These are phyloP conservation scores for Polyergus mexicanus DNA, from an alignment of 1,140 invertebrate genomes.

Conservation along the genomic window DNA sequence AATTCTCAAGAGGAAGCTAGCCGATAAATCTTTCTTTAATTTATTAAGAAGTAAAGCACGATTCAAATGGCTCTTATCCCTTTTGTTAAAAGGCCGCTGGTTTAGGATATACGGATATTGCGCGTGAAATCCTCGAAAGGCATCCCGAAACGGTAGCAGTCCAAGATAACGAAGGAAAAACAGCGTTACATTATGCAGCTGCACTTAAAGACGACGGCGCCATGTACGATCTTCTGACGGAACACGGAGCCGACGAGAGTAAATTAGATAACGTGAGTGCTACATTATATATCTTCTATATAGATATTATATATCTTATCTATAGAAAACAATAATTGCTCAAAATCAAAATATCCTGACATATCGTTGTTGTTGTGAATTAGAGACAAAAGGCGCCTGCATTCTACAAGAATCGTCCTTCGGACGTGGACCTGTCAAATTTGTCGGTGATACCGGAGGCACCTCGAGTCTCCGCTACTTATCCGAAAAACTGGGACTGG, in stretches of 20 bases:
- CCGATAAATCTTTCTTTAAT: neutral
- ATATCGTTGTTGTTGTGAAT: constrained; percentile 18
- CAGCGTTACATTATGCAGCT: constrained; percentile 96
- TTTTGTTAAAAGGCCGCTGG: constrained; percentile 90
- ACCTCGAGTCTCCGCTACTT: constrained; percentile 90
- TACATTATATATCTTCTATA: neutral
- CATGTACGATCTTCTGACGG: constrained; percentile 91
- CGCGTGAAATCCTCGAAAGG: constrained; percentile 91
- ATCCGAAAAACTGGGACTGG: constrained; percentile 92
- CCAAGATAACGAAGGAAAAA: constrained; percentile 93
- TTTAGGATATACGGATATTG: constrained; percentile 90
- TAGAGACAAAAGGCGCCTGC: constrained; percentile 94
- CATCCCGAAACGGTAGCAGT: constrained; percentile 90
- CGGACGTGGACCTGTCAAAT: constrained; percentile 90
- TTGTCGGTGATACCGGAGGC: constrained; percentile 92
- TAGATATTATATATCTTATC: too few species aligned
- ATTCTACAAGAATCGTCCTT: constrained; percentile 92
- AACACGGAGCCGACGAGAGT: constrained; percentile 92
- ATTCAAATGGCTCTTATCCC: neutral
- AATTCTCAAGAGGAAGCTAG: neutral
- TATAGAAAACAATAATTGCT: neutral
- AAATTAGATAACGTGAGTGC: constrained; percentile 93
- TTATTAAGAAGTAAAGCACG: neutral
- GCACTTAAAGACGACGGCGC: constrained; percentile 90
- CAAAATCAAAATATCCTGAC: neutral